Evolutionary conservation across 2,888 invertebrate genomes (phyloP).

Genomic region (Scaptomyza caliginosa): DNA sequence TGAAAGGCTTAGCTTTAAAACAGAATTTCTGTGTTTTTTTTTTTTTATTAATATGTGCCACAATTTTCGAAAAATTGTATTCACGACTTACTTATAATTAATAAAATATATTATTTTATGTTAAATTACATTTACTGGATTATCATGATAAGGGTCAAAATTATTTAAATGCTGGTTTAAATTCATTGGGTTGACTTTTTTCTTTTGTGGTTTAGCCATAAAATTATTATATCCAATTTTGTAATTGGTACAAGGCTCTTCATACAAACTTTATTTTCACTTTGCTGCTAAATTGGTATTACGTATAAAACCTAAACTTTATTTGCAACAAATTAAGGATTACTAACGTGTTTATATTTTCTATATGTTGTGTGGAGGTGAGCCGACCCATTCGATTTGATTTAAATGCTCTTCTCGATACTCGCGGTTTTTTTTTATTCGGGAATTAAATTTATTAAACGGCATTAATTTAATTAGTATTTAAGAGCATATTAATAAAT

Average conservation of each 20-base stretch:
- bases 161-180: neutral
- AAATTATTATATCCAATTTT: no score
- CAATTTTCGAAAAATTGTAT: neutral
- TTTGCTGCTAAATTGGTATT: neutral
- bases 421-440: no score
- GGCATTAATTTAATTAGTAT: neutral
- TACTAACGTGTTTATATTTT: slow-evolving; percentile 15
- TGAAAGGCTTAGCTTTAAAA: slow-evolving; percentile 2
- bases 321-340: neutral
- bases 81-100: slow-evolving; percentile 2
- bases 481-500: neutral
- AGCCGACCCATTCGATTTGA: neutral
- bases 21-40: neutral
- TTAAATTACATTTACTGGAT: no score
- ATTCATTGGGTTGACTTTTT: neutral
- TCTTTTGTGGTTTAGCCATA: neutral
- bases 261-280: neutral
- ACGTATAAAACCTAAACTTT: neutral
- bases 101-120: no score
- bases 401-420: no score
- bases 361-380: neutral
- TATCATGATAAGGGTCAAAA: neutral
- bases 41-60: neutral
- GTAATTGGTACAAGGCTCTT: neutral
- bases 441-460: neutral